These are phyloP conservation scores for Anagrus nilaparvatae DNA, from an alignment of 1,140 invertebrate species.

Conservation along the genomic window DNA sequence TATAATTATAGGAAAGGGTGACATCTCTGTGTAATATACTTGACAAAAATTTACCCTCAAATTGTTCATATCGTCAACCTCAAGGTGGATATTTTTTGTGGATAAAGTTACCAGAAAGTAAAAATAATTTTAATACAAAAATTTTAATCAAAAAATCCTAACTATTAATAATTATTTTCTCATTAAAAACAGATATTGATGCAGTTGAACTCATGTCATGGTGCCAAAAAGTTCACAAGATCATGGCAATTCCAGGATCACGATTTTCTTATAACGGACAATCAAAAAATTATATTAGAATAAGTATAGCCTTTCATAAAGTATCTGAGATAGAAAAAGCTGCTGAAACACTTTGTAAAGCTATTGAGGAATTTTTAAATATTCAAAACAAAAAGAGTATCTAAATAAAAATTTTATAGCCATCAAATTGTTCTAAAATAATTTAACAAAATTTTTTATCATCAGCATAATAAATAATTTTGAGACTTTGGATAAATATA, in stretches of 20 bases:
- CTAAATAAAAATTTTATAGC: too few relatives aligned
- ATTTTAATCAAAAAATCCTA: slow-evolving; percentile 2
- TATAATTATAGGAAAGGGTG: slow-evolving; percentile 37
- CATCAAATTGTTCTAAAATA: too few relatives aligned
- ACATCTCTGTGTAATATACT: slow-evolving; percentile 33
- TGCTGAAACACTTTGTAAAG: slow-evolving; percentile 25
- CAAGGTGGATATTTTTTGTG: slow-evolving; percentile 52
- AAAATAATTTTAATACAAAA: slow-evolving; percentile 8
- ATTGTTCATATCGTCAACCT: slow-evolving; percentile 38
- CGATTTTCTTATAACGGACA: slow-evolving; percentile 33
- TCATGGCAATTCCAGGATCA: slow-evolving; percentile 43
- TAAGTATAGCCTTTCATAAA: slow-evolving; percentile 42
- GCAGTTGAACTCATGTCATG: slow-evolving; percentile 31
- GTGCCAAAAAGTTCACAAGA: slow-evolving; percentile 33
- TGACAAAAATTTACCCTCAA: slow-evolving; percentile 33
- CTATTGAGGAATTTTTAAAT: slow-evolving; percentile 23
- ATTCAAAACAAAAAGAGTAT: neutral
- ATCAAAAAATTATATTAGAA: slow-evolving; percentile 37
- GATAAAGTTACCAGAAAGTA: slow-evolving; percentile 39
- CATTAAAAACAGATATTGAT: slow-evolving; percentile 24
- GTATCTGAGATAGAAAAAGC: slow-evolving; percentile 26
- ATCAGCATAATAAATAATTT: too few relatives aligned
- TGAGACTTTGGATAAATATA: too few relatives aligned
- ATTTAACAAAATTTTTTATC: too few relatives aligned
- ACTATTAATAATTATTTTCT: slow-evolving; percentile 6